Evolutionary conservation across 2,113 vertebrate genomes (phyloP).

Genomic region (Tachysurus fulvidraco): DNA sequence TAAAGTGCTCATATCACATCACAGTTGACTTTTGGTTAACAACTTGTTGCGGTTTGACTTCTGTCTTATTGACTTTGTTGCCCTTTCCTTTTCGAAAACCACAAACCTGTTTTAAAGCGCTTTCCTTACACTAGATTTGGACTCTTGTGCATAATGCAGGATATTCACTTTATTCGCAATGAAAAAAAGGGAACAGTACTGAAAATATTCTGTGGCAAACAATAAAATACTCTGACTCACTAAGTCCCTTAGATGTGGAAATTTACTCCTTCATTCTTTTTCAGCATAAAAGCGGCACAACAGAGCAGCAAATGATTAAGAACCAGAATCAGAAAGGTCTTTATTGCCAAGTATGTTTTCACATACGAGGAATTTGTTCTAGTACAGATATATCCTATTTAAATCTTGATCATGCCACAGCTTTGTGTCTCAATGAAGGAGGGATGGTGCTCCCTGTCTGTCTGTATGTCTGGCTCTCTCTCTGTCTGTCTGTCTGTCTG

Average conservation of each 20-base stretch:
- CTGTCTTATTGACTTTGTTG: background rate
- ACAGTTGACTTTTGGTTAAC: background rate
- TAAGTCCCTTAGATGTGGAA: background rate
- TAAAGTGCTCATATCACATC: conserved; percentile 20
- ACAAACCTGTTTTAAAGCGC: background rate
- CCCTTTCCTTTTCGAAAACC: background rate
- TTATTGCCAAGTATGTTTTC: too few species aligned
- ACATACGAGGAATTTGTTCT: too few species aligned
- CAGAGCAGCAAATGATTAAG: too few species aligned
- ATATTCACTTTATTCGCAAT: background rate
- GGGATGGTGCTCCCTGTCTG: too few species aligned
- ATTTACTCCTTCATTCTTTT: background rate
- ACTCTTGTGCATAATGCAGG: background rate
- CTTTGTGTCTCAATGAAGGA: too few species aligned
- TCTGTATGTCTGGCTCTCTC: too few species aligned
- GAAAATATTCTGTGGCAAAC: too few species aligned
- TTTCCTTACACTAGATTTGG: background rate
- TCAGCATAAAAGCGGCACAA: background rate
- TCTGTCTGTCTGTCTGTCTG: too few species aligned
- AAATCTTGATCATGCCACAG: too few species aligned
- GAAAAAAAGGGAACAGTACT: too few species aligned
- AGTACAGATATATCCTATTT: too few species aligned
- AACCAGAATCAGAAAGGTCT: too few species aligned
- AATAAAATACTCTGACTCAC: background rate
- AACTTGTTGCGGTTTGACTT: background rate